Percentiles rank a stretch among this genome's conserved stretches.
These are phyloP conservation scores for Smithornis capensis DNA, from an alignment of 2,113 vertebrate genomes.

Conservation along the genomic window DNA sequence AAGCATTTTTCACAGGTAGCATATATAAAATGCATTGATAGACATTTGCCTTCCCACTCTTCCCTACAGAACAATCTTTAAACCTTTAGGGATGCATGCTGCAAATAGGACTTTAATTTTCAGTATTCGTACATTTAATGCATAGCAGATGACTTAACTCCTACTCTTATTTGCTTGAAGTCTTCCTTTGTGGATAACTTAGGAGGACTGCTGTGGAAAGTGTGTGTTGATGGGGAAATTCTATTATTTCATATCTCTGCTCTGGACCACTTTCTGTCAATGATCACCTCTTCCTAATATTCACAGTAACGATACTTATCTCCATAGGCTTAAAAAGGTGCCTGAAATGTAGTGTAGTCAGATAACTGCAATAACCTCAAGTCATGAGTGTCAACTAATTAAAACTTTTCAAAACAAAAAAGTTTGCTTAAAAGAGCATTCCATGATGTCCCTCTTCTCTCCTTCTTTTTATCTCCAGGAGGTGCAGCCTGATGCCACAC, in stretches of 20 bases:
- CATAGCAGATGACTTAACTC: slow-evolving; percentile 7
- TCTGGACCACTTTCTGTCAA: background rate
- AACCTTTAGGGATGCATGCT: background rate
- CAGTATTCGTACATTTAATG: background rate
- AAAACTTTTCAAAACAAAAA: background rate
- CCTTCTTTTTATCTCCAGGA: background rate
- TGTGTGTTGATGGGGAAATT: fast-evolving
- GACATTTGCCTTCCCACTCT: slow-evolving; percentile 23
- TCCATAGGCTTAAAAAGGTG: background rate
- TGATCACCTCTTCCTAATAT: background rate
- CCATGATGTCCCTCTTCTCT: background rate
- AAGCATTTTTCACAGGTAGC: slow-evolving; percentile 27
- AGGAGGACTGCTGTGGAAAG: background rate
- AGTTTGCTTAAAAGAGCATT: background rate
- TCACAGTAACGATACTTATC: background rate
- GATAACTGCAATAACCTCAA: background rate
- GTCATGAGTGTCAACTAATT: background rate
- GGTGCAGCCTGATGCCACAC: background rate
- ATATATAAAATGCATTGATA: slow-evolving; percentile 13
- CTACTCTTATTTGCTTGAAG: background rate
- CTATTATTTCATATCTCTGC: background rate
- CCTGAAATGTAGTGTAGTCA: background rate
- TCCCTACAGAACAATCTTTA: background rate
- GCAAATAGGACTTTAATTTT: slow-evolving; percentile 14
- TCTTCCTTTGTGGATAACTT: background rate